Base-by-base conservation (phyloP, 1,140 invertebrate species). In the Drosophila ironensis region DNA sequence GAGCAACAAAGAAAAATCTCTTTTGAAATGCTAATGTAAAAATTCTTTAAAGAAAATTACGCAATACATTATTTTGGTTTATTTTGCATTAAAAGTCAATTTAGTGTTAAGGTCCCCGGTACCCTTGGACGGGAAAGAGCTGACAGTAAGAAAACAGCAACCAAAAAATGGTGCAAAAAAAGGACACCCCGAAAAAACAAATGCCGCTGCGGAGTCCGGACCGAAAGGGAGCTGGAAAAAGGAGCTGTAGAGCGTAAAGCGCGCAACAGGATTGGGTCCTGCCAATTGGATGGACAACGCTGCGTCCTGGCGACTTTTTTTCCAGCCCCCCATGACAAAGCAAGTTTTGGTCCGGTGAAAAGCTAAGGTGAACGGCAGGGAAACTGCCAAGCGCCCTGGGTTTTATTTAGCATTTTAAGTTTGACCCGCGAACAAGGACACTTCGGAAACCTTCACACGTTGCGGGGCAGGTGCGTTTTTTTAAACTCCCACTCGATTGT, bases 41-140 rank as follows among this genome's bases (percentile, higher is more conserved):
- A 84, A 84, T 84, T 84, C 80, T 86, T 84, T 84, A 84, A 84
- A 86, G 80, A 84, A 84, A 84, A 84, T 84, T 84, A 84, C 80
- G 80, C 80, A 84, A 86, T 84, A 84, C 80, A 86, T 84, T 84
- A 84, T 84, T 84, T 84, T 84, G 80, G 80, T 84, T 84, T 84
- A 84, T 84, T 84, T 84, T 84, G 80, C 80, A 84, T 84, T 84
- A 84, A 84, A 84, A 84, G 80, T 84, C 80, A 84, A 84, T 84
- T 84, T 84, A 86, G 80, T 84, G 80, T 84, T 84, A 84, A 84
- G 80, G 74, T 68, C 59, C 41, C 14, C 42, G 28, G n/a, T n/a
- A n/a, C n/a, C 14, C 14, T 51, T 11, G 67, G 30, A 33, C 30
- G 11, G n/a, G n/a, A 33, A 33, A 33, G 30, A 33, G 9, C 33